These are phyloP conservation scores for Hyaena hyaena DNA, from an alignment of 2,113 vertebrate species.

Conservation along the genomic window DNA sequence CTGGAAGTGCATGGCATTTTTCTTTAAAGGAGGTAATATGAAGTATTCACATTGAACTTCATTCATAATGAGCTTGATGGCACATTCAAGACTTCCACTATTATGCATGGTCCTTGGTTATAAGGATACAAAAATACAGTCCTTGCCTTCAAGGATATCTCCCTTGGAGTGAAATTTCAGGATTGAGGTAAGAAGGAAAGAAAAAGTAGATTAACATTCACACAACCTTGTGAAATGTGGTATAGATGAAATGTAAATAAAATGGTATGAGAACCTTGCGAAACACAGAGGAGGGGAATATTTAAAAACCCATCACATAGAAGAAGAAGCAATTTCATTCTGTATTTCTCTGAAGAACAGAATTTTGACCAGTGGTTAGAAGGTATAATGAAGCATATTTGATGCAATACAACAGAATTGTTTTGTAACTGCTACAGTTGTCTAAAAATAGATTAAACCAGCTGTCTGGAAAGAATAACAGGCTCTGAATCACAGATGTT, in stretches of 20 bases:
- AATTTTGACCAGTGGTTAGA: neutral
- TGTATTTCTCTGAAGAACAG: neutral
- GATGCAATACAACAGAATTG: neutral
- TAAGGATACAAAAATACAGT: neutral
- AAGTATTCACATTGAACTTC: neutral
- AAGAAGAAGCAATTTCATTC: neutral
- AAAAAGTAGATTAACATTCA: neutral
- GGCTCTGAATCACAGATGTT: slow-evolving; percentile 10
- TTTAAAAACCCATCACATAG: neutral
- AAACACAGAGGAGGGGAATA: neutral
- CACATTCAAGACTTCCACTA: neutral
- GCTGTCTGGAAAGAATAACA: neutral
- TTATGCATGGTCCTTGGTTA: neutral
- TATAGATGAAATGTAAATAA: neutral
- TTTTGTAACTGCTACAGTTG: slow-evolving; percentile 8
- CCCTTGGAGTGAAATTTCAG: neutral
- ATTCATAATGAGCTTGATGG: neutral
- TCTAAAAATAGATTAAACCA: slow-evolving; percentile 18
- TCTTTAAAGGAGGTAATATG: neutral
- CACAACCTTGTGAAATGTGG: neutral
- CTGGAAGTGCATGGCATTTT: neutral
- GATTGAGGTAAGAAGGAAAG: neutral
- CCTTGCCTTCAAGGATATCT: neutral
- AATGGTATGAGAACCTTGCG: neutral
- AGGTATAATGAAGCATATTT: neutral